phyloP scores from a whole-genome alignment of 2,888 invertebrate species.

The Bibio marci region DNA sequence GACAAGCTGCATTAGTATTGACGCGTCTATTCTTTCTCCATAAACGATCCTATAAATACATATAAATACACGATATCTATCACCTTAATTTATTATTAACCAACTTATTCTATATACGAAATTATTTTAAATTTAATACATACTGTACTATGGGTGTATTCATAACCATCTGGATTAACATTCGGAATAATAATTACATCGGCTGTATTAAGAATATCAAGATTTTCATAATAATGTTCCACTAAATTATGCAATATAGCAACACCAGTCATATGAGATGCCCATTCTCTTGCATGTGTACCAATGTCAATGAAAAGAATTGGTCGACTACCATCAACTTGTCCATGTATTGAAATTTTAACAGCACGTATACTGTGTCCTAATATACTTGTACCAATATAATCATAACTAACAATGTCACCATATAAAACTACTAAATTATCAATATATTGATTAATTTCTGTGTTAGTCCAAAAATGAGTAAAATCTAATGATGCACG shows the following conservation, averaged over 20 bases:
- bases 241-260: constrained; percentile 40
- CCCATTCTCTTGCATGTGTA: constrained; percentile 49
- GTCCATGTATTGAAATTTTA: constrained; percentile 38
- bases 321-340: constrained; percentile 31
- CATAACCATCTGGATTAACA: constrained; percentile 58
- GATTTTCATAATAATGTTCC: constrained; percentile 28
- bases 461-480: constrained; percentile 4
- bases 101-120: constrained; percentile 19
- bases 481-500: constrained; percentile 1
- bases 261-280: constrained; percentile 37
- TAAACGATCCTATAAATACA: constrained; percentile 25
- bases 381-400: constrained; percentile 33
- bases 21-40: constrained; percentile 56
- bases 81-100: too few relatives aligned
- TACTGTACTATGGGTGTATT: constrained; percentile 34
- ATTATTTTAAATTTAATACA: constrained; percentile 35
- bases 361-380: constrained; percentile 36
- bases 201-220: constrained; percentile 34
- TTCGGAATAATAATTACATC: constrained; percentile 50
- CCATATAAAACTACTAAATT: constrained; percentile 31
- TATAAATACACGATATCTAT: too few relatives aligned
- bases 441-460: constrained; percentile 35
- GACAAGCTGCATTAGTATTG: constrained; percentile 23
- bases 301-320: constrained; percentile 41
- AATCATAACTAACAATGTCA: constrained; percentile 31